Conservation (phyloP, 2,888 invertebrate species). For the Cacoxenus indagator region DNA sequence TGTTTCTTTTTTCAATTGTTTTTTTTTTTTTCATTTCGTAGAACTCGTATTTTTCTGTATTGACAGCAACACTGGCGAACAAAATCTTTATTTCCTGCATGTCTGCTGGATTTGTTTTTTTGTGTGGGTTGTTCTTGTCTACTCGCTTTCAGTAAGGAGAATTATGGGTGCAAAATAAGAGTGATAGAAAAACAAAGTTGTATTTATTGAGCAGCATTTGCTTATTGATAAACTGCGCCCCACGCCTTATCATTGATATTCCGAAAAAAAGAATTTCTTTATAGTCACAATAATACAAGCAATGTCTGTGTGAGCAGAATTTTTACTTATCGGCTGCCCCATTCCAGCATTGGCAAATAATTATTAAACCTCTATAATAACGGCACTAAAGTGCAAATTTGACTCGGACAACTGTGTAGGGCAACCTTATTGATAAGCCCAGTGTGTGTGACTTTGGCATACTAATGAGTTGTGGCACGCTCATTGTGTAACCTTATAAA, state of each 20-base stretch:
- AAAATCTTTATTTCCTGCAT: background rate
- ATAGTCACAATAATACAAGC: background rate
- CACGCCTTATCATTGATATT: no score
- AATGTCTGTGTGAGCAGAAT: background rate
- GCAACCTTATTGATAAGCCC: constrained; percentile 6
- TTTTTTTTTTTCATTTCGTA: constrained; percentile 34
- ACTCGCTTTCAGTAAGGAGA: background rate
- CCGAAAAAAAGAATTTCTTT: background rate
- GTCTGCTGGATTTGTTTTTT: background rate
- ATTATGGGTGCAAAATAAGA: constrained; percentile 14
- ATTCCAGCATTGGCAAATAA: constrained; percentile 29
- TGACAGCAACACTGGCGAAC: constrained; percentile 21
- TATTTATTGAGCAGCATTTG: no score
- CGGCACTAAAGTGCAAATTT: background rate
- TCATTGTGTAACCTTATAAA: constrained; percentile 26
- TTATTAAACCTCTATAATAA: background rate
- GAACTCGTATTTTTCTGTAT: constrained; percentile 38
- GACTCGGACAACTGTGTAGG: background rate
- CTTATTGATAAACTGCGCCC: no score
- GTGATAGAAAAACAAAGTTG: no score
- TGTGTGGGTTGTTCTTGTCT: background rate
- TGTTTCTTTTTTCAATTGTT: constrained; percentile 4
- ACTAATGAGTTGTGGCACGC: constrained; percentile 27
- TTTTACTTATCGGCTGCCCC: background rate
- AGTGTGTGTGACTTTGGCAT: background rate